Evolutionary conservation across 2,797 vertebrate genomes (phyloP).

Genomic region (Todus mexicanus): DNA sequence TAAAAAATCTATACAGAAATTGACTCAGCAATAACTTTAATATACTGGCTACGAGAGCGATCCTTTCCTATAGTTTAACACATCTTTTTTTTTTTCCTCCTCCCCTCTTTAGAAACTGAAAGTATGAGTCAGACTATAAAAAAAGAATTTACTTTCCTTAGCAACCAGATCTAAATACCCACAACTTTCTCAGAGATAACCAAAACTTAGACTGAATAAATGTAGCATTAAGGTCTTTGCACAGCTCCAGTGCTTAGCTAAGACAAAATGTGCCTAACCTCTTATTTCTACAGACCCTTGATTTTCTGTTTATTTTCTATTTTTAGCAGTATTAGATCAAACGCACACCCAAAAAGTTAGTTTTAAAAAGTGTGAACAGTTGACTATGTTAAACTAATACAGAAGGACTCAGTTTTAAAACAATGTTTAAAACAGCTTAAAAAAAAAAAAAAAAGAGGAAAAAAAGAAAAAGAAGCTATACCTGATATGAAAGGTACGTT

Average conservation of each 20-base stretch:
- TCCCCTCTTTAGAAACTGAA: conserved; percentile 59
- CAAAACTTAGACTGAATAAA: conserved; percentile 39
- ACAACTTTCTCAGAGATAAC: conserved; percentile 57
- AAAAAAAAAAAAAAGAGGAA: conserved; percentile 12
- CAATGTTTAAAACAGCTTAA: conserved; percentile 35
- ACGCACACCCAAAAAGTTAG: conserved; percentile 55
- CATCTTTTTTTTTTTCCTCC: not conserved
- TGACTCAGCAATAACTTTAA: not conserved
- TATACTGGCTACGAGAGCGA: not conserved
- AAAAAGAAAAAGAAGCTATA: conserved; percentile 71
- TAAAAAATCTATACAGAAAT: not conserved
- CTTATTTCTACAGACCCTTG: not conserved
- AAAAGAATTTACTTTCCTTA: conserved; percentile 62
- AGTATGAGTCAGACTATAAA: conserved; percentile 58
- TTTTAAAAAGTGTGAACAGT: conserved; percentile 48
- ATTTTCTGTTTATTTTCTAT: conserved; percentile 56
- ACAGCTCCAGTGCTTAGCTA: conserved; percentile 28
- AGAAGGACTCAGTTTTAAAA: conserved; percentile 50
- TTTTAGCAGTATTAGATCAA: conserved; percentile 62
- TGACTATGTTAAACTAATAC: conserved; percentile 47
- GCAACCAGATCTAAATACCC: conserved; percentile 45
- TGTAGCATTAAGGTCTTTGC: conserved; percentile 12
- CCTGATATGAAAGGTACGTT: conserved; percentile 75
- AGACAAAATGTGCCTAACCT: conserved; percentile 39
- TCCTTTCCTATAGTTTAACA: not conserved